Conservation (phyloP, 2,113 vertebrate species). For the Amazona guildingii region DNA sequence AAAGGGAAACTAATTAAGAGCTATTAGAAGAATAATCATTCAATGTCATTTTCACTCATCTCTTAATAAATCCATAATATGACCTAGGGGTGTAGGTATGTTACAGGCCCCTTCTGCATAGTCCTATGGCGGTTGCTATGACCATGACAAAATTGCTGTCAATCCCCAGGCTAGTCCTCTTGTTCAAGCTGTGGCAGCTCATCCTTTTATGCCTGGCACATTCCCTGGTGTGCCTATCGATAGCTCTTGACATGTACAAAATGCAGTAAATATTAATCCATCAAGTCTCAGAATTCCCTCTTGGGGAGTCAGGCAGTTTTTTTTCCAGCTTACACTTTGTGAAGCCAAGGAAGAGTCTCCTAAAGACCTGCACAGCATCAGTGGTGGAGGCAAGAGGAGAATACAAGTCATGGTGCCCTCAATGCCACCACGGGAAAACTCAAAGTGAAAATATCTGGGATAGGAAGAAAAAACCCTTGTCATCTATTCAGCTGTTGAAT, state of each 20-base stretch:
- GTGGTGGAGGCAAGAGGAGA: not conserved
- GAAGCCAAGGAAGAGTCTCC: not conserved
- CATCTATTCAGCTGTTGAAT: not conserved
- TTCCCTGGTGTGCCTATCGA: not conserved
- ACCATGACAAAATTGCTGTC: not conserved
- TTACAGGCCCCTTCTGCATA: not conserved
- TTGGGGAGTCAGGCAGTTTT: not conserved
- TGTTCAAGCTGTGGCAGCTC: not conserved
- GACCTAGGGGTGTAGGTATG: not conserved
- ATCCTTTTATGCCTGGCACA: not conserved
- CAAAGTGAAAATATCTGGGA: not conserved
- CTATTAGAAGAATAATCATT: not conserved
- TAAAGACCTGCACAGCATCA: not conserved
- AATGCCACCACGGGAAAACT: not conserved
- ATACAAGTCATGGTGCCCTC: not conserved
- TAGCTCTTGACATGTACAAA: not conserved
- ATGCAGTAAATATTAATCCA: conserved; percentile 34
- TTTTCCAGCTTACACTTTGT: not conserved
- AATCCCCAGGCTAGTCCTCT: not conserved
- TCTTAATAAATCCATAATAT: not conserved
- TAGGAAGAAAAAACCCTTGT: not conserved
- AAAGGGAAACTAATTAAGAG: not conserved
- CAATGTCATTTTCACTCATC: not conserved
- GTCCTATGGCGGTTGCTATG: not conserved
- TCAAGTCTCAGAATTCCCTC: not conserved